Evolutionary conservation across 1,140 invertebrate genomes (phyloP), one percentile per base, ranked within the genome.

Genomic region (Habropoda laboriosa): DNA sequence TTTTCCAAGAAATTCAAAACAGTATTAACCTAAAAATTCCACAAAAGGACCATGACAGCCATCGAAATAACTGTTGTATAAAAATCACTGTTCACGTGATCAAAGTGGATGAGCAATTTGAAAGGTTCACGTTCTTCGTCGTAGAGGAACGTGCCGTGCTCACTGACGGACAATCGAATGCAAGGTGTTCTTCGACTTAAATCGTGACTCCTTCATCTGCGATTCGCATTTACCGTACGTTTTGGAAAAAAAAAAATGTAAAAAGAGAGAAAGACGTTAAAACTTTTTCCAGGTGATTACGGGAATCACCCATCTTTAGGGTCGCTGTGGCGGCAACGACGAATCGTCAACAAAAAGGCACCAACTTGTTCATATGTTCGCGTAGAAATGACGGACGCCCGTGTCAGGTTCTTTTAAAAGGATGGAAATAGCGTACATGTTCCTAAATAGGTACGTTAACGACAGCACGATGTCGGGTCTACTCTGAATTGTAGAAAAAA

Each of bases 401-500:
- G 40, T 30, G 13, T 30, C 27, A 63, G 71, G 35, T 49, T 66
- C 63, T 66, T 21, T 35, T 13, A n/a, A 78, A 49, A 49, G 55
- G 45, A 70, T 38, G 38, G 61, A 30, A n/a, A n/a, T 6, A 27
- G 18, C 47, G 4, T 47, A 27, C 12, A 27, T 4, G 18, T 32
- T 32, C 61, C 10, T 42, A 42, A 73, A 42, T 21, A 30, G 8
- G 4, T 13, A 45, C 51, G 4, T 35, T 21, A 30, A 67, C 38
- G 51, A 40, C 27, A n/a, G 21, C 40, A 13, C 10, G 5, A 49
- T 45, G 30, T 32, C 24, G 21, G 70, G 12, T 57, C 21, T 24
- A 30, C 16, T 18, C n/a, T 38, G n/a, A 24, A 27, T 24, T 63
- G 60, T 83, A 79, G 40, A 63, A 83, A 83, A 79, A 61, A 83